Evolutionary conservation across 2,888 invertebrate genomes (phyloP).

Genomic region (Andrena minutula): DNA sequence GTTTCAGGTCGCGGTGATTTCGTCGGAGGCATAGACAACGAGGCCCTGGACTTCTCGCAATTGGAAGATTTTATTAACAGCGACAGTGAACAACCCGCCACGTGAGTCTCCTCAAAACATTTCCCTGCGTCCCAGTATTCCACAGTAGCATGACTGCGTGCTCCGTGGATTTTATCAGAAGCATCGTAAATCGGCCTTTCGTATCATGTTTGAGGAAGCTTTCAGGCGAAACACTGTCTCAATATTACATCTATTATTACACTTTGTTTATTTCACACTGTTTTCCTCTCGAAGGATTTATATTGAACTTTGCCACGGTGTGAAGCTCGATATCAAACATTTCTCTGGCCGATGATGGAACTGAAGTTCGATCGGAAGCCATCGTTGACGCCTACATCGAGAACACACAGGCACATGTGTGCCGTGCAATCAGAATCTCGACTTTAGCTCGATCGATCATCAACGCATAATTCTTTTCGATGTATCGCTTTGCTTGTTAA

Average conservation of each 20-base stretch:
- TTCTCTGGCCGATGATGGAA: constrained; percentile 19
- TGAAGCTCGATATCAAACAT: neutral
- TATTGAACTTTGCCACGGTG: neutral
- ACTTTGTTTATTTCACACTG: neutral
- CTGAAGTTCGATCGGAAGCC: constrained; percentile 59
- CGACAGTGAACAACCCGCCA: constrained; percentile 85
- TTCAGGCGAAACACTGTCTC: neutral
- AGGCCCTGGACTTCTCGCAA: constrained; percentile 92
- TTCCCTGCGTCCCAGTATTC: neutral
- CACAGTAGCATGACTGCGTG: neutral
- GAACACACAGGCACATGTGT: constrained; percentile 46
- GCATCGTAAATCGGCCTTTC: neutral
- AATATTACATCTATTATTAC: too few relatives aligned
- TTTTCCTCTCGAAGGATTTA: neutral
- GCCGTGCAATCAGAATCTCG: constrained; percentile 37
- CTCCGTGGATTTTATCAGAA: neutral
- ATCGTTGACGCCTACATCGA: constrained; percentile 72
- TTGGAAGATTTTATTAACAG: constrained; percentile 95
- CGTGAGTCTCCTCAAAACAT: constrained; percentile 73
- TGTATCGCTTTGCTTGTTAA: neutral
- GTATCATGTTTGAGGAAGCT: neutral
- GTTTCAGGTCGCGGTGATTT: constrained; percentile 91
- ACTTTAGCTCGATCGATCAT: constrained; percentile 26
- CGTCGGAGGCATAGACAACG: constrained; percentile 94
- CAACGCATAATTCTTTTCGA: neutral